Evolutionary conservation across 2,113 vertebrate species (phyloP).

Genomic region (Dryoscopus gambensis): DNA sequence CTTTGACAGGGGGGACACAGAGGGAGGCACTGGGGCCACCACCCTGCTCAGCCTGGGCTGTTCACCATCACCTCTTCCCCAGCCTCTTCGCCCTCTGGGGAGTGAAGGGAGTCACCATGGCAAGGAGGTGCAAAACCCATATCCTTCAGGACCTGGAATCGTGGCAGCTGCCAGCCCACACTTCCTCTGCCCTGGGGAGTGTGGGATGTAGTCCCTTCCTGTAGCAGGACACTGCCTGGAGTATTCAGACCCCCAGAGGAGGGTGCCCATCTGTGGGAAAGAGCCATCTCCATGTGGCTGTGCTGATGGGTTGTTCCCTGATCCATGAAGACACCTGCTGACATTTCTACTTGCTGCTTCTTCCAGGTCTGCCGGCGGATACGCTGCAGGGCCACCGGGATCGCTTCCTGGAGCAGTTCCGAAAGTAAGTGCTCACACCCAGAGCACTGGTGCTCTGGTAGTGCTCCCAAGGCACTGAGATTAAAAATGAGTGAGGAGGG

Average conservation of each 20-base stretch:
- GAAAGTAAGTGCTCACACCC: constrained; percentile 78
- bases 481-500: not conserved
- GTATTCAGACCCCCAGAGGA: not conserved
- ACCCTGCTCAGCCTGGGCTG: not conserved
- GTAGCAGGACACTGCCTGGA: accelerated
- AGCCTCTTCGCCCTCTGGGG: not conserved
- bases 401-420: constrained; percentile 97
- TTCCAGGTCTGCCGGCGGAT: constrained; percentile 90
- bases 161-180: not conserved
- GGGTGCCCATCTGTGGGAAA: not conserved
- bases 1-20: accelerated
- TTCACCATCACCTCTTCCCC: not conserved
- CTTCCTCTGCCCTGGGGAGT: not conserved
- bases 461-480: not conserved
- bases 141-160: not conserved
- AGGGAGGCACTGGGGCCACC: not conserved
- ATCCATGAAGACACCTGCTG: accelerated
- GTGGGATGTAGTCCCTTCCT: accelerated
- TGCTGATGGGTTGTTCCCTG: not conserved
- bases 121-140: not conserved
- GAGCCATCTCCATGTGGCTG: accelerated
- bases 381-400: constrained; percentile 96
- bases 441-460: not conserved
- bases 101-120: not conserved
- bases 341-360: not conserved